These are phyloP conservation scores for Cherax destructor DNA, from an alignment of 1,140 invertebrate species.

Conservation along the genomic window DNA sequence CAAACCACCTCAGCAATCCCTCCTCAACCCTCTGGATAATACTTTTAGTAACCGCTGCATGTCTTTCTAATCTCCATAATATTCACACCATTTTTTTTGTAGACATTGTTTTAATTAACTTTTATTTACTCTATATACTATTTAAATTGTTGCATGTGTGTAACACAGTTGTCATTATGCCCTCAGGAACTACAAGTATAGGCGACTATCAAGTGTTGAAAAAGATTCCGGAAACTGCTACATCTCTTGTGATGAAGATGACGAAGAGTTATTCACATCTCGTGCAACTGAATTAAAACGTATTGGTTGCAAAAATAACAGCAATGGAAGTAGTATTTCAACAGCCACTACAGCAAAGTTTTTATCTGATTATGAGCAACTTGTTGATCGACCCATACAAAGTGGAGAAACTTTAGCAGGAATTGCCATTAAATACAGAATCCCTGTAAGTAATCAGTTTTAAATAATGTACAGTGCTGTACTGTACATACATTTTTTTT, in stretches of 20 bases:
- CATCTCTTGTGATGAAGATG: conserved; percentile 53
- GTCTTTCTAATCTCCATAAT: too few relatives aligned
- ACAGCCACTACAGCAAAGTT: conserved; percentile 4
- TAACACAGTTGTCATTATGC: neutral
- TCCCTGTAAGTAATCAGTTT: conserved; percentile 22
- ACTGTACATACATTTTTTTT: too few relatives aligned
- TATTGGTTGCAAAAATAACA: conserved; percentile 22
- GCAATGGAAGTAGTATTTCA: neutral
- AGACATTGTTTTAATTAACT: too few relatives aligned
- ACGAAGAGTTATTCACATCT: conserved; percentile 45
- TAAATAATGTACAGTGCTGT: too few relatives aligned
- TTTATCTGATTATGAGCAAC: conserved; percentile 35
- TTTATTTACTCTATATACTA: too few relatives aligned
- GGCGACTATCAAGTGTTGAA: conserved; percentile 47
- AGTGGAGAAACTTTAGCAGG: conserved; percentile 37
- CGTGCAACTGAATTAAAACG: conserved; percentile 35
- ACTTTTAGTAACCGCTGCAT: too few relatives aligned
- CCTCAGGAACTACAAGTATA: conserved; percentile 53
- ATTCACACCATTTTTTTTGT: too few relatives aligned
- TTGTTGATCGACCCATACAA: conserved; percentile 44
- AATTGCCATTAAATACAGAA: conserved; percentile 41
- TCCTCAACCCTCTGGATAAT: too few relatives aligned
- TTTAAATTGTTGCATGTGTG: too few relatives aligned
- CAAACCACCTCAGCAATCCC: too few relatives aligned
- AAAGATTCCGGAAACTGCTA: conserved; percentile 45